phyloP scores from a whole-genome alignment of 2,797 vertebrate species.

The Ctenopoma multispine region DNA sequence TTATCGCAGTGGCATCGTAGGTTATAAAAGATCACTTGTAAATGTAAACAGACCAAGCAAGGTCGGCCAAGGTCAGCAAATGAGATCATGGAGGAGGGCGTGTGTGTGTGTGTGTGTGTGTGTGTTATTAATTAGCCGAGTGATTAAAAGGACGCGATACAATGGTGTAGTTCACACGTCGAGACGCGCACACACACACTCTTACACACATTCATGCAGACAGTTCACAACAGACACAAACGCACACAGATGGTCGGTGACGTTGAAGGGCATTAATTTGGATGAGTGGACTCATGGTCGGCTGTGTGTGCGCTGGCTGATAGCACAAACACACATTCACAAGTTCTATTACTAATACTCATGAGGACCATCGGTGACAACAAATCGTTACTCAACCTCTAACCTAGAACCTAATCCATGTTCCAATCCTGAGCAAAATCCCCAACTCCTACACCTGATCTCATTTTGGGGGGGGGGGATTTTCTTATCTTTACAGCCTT shows the following conservation, averaged over 20 bases:
- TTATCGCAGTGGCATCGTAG: too few relatives aligned
- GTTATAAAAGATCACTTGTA: neutral
- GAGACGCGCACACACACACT: conserved; percentile 7
- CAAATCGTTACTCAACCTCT: conserved; percentile 25
- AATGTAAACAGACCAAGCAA: conserved; percentile 19
- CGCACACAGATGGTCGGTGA: conserved; percentile 52
- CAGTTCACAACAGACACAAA: conserved; percentile 19
- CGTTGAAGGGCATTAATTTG: conserved; percentile 64
- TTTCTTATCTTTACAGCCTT: conserved; percentile 15
- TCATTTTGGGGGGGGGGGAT: neutral
- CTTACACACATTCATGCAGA: conserved; percentile 16
- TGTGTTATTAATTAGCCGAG: conserved; percentile 54
- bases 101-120: neutral
- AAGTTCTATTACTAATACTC: conserved; percentile 32
- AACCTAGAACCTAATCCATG: conserved; percentile 39
- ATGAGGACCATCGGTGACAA: neutral
- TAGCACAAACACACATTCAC: neutral
- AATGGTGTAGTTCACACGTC: conserved; percentile 26
- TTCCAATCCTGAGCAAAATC: conserved; percentile 31
- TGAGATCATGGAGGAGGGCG: conserved; percentile 65
- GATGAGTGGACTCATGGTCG: conserved; percentile 54
- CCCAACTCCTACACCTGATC: conserved; percentile 25
- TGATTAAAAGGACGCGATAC: conserved; percentile 47
- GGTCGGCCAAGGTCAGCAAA: conserved; percentile 61
- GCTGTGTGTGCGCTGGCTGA: conserved; percentile 29